Evolutionary conservation across 1,140 invertebrate genomes (phyloP).

Genomic region (Tetragonula clypearis): DNA sequence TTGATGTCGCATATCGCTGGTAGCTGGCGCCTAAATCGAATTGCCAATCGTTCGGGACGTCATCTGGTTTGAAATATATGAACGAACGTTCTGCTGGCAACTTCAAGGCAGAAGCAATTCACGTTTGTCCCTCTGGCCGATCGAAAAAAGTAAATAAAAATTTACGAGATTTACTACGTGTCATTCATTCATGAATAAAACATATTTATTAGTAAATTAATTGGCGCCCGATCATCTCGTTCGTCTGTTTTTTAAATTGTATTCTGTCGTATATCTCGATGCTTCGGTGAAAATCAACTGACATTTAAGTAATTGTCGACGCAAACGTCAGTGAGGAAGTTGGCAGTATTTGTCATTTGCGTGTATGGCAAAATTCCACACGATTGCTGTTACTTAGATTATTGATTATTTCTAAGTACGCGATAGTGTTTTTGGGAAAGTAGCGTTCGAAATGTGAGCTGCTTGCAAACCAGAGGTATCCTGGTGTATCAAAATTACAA

Average conservation of each 20-base stretch:
- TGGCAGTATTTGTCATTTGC: constrained; percentile 46
- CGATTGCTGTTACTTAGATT: constrained; percentile 63
- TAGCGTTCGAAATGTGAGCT: not conserved
- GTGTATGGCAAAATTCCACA: constrained; percentile 29
- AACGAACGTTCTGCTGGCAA: constrained; percentile 36
- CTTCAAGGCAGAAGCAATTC: constrained; percentile 23
- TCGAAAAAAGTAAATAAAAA: constrained; percentile 25
- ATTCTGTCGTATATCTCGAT: not conserved
- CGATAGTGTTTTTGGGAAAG: constrained; percentile 50
- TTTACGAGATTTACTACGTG: not conserved
- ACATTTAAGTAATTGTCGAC: constrained; percentile 43
- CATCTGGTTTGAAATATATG: constrained; percentile 31
- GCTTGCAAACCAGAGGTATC: constrained; percentile 24
- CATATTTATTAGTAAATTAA: not conserved
- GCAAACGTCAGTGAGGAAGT: constrained; percentile 28
- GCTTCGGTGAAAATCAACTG: constrained; percentile 7
- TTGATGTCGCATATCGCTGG: not conserved
- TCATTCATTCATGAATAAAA: not conserved
- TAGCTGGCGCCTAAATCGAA: constrained; percentile 35
- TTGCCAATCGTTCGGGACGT: not conserved
- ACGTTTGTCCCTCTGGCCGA: not conserved
- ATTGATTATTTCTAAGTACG: constrained; percentile 68
- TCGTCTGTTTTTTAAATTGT: not conserved
- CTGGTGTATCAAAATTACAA: not conserved
- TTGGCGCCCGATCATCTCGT: not conserved